These are phyloP conservation scores for Diglossa cyanea DNA, from an alignment of 2,797 vertebrate genomes.

Conservation along the genomic window DNA sequence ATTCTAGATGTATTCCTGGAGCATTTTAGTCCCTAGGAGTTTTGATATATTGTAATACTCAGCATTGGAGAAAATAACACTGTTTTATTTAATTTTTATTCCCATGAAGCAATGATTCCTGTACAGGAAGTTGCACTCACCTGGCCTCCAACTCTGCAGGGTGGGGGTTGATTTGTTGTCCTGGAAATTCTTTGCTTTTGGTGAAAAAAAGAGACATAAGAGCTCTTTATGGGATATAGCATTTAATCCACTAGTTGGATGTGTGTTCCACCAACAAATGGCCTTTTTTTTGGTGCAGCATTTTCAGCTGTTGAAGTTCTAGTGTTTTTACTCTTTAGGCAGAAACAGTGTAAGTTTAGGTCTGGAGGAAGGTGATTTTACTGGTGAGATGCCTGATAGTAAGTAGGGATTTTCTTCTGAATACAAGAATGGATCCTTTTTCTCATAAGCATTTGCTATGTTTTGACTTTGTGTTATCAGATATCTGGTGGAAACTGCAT, in stretches of 20 bases:
- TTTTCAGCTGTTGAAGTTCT: not conserved
- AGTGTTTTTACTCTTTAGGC: not conserved
- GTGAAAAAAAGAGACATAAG: not conserved
- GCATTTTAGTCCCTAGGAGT: not conserved
- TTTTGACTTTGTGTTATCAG: not conserved
- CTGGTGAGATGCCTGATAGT: rapidly evolving
- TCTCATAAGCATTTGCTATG: not conserved
- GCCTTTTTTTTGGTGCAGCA: not conserved
- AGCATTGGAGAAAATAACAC: not conserved
- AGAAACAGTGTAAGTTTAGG: not conserved
- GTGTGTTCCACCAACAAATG: not conserved
- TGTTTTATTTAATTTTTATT: not conserved
- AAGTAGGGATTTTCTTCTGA: not conserved
- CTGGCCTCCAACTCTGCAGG: not conserved
- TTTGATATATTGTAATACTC: not conserved
- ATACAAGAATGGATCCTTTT: not conserved
- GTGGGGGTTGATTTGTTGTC: not conserved
- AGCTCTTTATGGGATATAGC: not conserved
- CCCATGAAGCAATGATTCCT: not conserved
- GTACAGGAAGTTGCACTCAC: not conserved
- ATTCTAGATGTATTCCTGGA: not conserved
- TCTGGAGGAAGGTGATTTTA: not conserved
- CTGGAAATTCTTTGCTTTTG: not conserved
- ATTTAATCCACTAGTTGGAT: not conserved
- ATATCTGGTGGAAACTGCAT: not conserved